Evolutionary conservation across 2,888 invertebrate genomes (phyloP), one percentile per base, ranked within the genome.

Genomic region (Caenorhabditis sp.): DNA sequence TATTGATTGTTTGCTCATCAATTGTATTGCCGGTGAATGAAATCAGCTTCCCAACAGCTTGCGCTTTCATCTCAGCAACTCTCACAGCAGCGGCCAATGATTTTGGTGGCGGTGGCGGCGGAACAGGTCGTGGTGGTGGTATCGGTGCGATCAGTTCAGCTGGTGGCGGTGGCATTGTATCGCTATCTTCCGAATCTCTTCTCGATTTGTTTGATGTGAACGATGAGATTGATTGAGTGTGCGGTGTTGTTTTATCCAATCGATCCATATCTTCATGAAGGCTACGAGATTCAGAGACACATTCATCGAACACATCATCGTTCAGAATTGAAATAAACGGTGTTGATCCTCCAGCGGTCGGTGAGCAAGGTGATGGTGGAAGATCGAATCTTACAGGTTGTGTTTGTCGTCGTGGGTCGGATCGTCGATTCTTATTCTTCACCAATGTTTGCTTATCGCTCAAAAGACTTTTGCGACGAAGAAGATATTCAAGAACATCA

Each of bases 391-490:
- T 87, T 12, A 89, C 74, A 79, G 84, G 73, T 81, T 86, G 83
- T 81, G 88, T 70, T 86, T 83, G 66, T 77, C 84, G 74, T 88
- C 89, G 19, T 84, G 88, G 80, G 88, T 89, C 79, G 85, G 88
- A 68, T 83, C 88, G 62, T 50, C 71, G 75, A 2, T 67, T 62
- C 43, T 75, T 69, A 0, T 61, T 31, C 37, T 70, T 76, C 26
- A 68, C 62, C 8, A 71, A 54, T n/a, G 78, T 68, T 23, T 43
- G 43, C 43, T 83, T 69, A 36, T 86, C 86, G 4, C 81, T 81
- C 43, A 83, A 78, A 61, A 83, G 62, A 6, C 83, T 82, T 14
- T 85, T 65, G 17, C 81, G 58, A n/a, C 84, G 59, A 17, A 82
- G 63, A 0, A 86, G 64, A 54, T 86, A 86, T 37, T 87, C 87